These are phyloP conservation scores for Cladorhizidae sp. DNA, from an alignment of 37 sponge, comb jelly and placozoan species.

Conservation along the genomic window DNA sequence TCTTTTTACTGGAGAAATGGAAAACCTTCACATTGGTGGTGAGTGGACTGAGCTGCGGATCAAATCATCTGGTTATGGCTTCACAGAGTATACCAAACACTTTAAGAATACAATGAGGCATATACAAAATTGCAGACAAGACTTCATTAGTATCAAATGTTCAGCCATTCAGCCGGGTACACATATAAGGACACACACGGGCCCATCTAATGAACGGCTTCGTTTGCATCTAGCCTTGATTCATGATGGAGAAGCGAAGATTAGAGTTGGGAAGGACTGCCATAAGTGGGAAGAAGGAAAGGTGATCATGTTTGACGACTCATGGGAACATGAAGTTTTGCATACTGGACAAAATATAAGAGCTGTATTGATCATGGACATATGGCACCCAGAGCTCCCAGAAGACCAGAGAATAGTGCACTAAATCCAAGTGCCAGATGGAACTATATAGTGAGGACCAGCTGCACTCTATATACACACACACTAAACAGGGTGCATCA, in stretches of 20 bases:
- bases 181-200: slow-evolving; percentile 90
- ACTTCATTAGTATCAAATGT: slow-evolving; percentile 87
- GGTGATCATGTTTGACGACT: slow-evolving; percentile 91
- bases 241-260: slow-evolving; percentile 84
- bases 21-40: slow-evolving; percentile 89
- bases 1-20: slow-evolving; percentile 82
- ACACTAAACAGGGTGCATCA: too few relatives aligned
- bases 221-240: slow-evolving; percentile 78
- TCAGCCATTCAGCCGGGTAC: slow-evolving; percentile 89
- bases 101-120: slow-evolving; percentile 76
- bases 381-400: slow-evolving; percentile 92
- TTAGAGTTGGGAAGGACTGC: slow-evolving; percentile 81
- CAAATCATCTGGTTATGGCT: slow-evolving; percentile 81
- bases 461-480: too few relatives aligned
- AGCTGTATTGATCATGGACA: slow-evolving; percentile 84
- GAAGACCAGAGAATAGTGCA: slow-evolving; percentile 68
- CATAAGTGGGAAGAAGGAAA: slow-evolving; percentile 85
- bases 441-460: too few relatives aligned
- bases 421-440: background rate
- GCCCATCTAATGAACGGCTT: slow-evolving; percentile 88
- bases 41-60: slow-evolving; percentile 88
- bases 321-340: slow-evolving; percentile 91
- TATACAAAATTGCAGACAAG: slow-evolving; percentile 56
- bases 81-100: slow-evolving; percentile 55
- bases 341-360: slow-evolving; percentile 67